A percentile compares a stretch with the other conserved stretches of the same genome.
These are phyloP conservation scores for Buathra laborator DNA, from an alignment of 2,888 invertebrate species.

Conservation along the genomic window DNA sequence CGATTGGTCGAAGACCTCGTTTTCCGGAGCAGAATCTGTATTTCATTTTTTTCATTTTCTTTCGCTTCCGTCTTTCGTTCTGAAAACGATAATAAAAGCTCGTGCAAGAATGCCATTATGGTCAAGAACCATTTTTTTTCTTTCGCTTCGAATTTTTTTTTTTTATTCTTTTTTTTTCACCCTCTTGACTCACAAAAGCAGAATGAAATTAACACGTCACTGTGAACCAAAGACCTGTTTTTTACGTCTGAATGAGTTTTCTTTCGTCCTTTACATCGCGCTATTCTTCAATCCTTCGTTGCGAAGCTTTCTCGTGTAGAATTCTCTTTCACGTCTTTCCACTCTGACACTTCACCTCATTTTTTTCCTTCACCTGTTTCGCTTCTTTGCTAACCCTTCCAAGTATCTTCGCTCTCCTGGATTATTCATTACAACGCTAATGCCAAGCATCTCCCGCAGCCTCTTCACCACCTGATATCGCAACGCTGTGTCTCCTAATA, in stretches of 20 bases:
- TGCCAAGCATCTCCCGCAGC: conserved; percentile 40
- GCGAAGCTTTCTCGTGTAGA: conserved; percentile 4
- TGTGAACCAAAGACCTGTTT: not conserved
- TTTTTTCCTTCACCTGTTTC: conserved; percentile 20
- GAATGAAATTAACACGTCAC: not conserved
- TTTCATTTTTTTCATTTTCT: not conserved
- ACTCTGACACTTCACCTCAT: conserved; percentile 50
- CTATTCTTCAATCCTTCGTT: not conserved
- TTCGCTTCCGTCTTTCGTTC: not conserved
- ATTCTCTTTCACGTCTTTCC: conserved; percentile 22
- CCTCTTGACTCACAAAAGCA: not conserved
- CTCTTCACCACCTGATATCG: conserved; percentile 50
- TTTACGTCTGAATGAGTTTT: not conserved
- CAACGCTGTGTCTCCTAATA: conserved; percentile 36
- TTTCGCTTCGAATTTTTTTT: not conserved
- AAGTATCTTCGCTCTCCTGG: conserved; percentile 16
- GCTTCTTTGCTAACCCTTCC: conserved; percentile 38
- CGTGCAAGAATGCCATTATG: not conserved
- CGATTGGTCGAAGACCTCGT: not conserved
- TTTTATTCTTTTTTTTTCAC: conserved; percentile 17
- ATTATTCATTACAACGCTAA: conserved; percentile 60
- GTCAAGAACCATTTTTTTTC: no score
- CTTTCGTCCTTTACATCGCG: not conserved
- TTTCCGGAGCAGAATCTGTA: not conserved
- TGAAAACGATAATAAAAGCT: not conserved